Base-by-base conservation (phyloP, 2,113 vertebrate genomes). In the Kryptolebias marmoratus region DNA sequence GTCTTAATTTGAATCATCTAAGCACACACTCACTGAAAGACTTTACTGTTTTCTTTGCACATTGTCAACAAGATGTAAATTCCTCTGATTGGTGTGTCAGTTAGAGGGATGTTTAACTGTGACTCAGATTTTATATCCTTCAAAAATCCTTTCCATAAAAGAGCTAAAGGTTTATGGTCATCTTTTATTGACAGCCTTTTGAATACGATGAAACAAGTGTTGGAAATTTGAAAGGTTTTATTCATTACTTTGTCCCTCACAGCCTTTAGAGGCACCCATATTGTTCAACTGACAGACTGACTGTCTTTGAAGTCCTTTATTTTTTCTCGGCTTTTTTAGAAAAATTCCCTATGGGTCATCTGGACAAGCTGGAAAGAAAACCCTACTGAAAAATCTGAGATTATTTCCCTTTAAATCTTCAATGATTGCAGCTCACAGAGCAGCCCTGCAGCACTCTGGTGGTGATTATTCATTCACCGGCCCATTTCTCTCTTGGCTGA, bases 401-500 rank as follows among this genome's bases (percentile, higher is more conserved):
- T 84, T 76, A 85, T 85, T 82, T 54, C 71, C 61, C 58, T 63
- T 79, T 79, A 75, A 83, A 87, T 85, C 75, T 80, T 80, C 65
- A 69, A 77, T 76, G 81, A 77, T 68, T 67, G 84, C 68, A 79
- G 82, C 57, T 75, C 87, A 70, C 13, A 5, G 73, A 53, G 83
- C 79, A 64, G 63, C 30, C 50, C 84, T 82, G 61, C 69, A 47
- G 44, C 72, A 61, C 79, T 57, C 64, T 36, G 14, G 11, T 56
- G 75, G 73, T 77, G 62, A 89, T 90, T 77, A 80, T 75, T 88
- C 79, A 86, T 86, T 87, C 83, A 75, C 56, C 48, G 53, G 86
- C 75, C 73, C 81, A 79, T 83, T 88, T 88, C 66, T 85, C 68
- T 88, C 83, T 68, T 82, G 80, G 88, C 84, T 80, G 70, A 63